Percentiles rank a stretch among this genome's conserved stretches.
Evolutionary conservation across 2,888 invertebrate genomes (phyloP).

Genomic region (Holacanthella duospinosa): DNA sequence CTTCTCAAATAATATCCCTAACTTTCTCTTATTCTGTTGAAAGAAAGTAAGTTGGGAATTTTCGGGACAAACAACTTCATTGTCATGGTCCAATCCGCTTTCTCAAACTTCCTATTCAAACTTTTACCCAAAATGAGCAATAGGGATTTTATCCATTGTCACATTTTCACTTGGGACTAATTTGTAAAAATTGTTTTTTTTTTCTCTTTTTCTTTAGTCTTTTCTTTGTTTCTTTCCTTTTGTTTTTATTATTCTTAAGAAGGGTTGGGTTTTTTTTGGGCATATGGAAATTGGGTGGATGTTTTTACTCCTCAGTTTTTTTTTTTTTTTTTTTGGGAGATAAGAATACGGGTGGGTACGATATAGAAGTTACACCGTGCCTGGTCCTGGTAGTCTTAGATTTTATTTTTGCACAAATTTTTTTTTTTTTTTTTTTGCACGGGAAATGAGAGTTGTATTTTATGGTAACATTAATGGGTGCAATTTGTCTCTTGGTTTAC

Average conservation of each 20-base stretch:
- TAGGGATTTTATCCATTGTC: not conserved
- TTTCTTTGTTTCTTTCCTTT: no score
- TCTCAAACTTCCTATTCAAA: not conserved
- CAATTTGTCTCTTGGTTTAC: constrained; percentile 2
- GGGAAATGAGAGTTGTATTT: no score
- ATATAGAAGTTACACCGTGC: not conserved
- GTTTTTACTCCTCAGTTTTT: no score
- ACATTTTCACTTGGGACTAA: not conserved
- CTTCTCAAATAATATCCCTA: no score
- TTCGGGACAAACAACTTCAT: not conserved
- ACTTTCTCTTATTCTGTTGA: no score
- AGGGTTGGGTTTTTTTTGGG: not conserved
- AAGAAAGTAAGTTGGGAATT: not conserved
- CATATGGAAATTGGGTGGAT: not conserved
- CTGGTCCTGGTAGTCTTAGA: not conserved
- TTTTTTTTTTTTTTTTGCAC: not conserved
- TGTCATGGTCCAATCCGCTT: not conserved
- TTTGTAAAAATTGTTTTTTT: not conserved
- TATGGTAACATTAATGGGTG: not conserved
- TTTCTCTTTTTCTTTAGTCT: no score
- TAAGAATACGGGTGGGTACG: no score
- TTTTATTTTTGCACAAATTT: not conserved
- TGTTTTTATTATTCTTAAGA: not conserved
- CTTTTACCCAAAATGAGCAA: not conserved
- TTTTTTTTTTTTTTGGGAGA: no score